Evolutionary conservation across 2,888 invertebrate species (phyloP), one percentile per base, ranked within the genome.

Genomic region (Drosophila pegasa): DNA sequence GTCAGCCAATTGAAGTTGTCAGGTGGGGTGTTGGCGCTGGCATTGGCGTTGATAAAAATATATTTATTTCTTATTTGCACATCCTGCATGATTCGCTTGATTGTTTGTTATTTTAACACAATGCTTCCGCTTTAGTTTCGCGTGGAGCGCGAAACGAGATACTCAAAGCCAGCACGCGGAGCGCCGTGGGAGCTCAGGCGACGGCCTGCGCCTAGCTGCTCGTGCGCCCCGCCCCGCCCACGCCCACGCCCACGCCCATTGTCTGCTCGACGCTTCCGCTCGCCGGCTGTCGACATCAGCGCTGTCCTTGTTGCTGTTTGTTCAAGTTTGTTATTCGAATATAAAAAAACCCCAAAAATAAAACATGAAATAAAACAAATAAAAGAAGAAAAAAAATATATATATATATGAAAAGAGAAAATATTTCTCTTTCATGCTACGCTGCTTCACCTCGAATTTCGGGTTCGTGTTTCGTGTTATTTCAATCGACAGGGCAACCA

Each of bases 101-200:
- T 88, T 85, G 85, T 85, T 85, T 85, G 85, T 87, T 85, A 88
- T 88, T 85, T 88, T 85, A 85, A 88, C 86, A 79, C 89, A 86
- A 75, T 75, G 86, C 78, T 87, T 88, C 85, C 85, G 89, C 68
- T 78, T 65, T 71, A 61, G 68, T 59, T 55, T 81, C 79, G 71
- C 66, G 71, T 43, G 38, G 14, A 16, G 33, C 9, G 37, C 75
- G 57, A 45, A 55, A 43, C 54, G 25, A n/a, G 60, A 29, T 58
- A 40, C 45, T 40, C 51, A 55, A 37, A 50, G 48, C 22, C 9
- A 51, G 33, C 31, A n/a, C 20, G 16, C 27, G 22, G 10, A 10
- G 37, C 5, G 22, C 2, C 3, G 45, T 12, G 41, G 33, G 22
- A 14, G 41, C 8, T 27, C 45, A 1, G 37, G 18, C 27, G 40